phyloP scores from a whole-genome alignment of 2,888 invertebrate genomes.

The Theretra japonica region DNA sequence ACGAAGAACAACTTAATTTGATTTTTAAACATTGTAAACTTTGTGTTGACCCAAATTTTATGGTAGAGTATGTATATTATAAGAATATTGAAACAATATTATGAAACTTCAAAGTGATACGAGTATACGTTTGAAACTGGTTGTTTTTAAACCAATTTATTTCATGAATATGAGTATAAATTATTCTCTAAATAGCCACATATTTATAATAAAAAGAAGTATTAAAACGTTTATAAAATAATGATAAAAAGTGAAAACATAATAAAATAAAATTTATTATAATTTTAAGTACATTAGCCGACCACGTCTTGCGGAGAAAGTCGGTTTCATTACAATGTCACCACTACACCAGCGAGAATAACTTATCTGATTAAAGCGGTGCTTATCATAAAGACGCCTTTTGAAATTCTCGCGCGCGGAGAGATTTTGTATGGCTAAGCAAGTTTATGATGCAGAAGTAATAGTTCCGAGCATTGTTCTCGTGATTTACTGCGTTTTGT shows the following conservation, averaged over 20 bases:
- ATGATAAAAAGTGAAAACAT: constrained; percentile 18
- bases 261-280: constrained; percentile 14
- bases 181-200: background rate
- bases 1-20: no score
- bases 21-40: no score
- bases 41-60: no score
- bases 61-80: no score
- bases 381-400: constrained; percentile 18
- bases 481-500: background rate
- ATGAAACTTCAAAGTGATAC: no score
- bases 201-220: background rate
- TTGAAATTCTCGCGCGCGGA: constrained; percentile 8
- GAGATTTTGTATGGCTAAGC: background rate
- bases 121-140: no score
- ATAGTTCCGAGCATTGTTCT: background rate
- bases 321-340: constrained; percentile 22
- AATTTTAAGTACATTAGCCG: constrained; percentile 2
- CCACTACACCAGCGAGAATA: background rate
- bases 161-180: no score
- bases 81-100: no score
- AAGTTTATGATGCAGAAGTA: background rate
- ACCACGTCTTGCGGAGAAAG: constrained; percentile 5
- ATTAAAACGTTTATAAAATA: background rate
- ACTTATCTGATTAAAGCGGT: constrained; percentile 21
- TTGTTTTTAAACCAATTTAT: no score